These are phyloP conservation scores for Loriculus beryllinus DNA, from an alignment of 2,797 vertebrate genomes.

Conservation along the genomic window DNA sequence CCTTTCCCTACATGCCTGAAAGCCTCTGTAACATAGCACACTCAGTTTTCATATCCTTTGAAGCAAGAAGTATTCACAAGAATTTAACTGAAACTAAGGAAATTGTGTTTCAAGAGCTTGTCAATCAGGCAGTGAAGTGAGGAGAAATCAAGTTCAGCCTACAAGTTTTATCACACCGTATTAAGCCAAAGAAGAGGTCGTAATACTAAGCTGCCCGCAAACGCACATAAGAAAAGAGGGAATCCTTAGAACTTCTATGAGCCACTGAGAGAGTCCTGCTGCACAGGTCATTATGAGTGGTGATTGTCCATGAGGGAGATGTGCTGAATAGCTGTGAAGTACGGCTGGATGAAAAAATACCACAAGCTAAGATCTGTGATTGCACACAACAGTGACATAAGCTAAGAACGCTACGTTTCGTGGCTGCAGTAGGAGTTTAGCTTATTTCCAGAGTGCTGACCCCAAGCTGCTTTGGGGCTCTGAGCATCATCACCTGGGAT, in stretches of 20 bases:
- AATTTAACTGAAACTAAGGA: background rate
- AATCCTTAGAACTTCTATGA: background rate
- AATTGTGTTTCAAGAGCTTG: background rate
- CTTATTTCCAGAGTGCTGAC: background rate
- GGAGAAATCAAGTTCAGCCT: background rate
- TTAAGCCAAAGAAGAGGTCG: background rate
- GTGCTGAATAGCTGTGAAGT: background rate
- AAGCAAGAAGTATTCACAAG: background rate
- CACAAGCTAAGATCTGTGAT: fast-evolving
- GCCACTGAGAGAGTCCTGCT: background rate
- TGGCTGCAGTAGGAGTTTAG: background rate
- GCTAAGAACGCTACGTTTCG: fast-evolving
- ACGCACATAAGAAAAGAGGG: background rate
- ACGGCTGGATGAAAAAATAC: background rate
- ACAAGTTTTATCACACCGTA: background rate
- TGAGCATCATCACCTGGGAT: background rate
- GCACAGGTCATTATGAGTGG: background rate
- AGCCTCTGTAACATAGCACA: background rate
- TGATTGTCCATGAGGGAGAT: background rate
- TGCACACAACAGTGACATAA: background rate
- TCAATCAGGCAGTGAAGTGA: background rate
- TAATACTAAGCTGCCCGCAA: background rate
- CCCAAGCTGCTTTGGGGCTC: background rate
- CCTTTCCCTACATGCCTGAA: background rate
- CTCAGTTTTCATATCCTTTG: background rate